These are phyloP conservation scores for Osedax fenrisi DNA, from an alignment of 2,888 invertebrate genomes.

Conservation along the genomic window DNA sequence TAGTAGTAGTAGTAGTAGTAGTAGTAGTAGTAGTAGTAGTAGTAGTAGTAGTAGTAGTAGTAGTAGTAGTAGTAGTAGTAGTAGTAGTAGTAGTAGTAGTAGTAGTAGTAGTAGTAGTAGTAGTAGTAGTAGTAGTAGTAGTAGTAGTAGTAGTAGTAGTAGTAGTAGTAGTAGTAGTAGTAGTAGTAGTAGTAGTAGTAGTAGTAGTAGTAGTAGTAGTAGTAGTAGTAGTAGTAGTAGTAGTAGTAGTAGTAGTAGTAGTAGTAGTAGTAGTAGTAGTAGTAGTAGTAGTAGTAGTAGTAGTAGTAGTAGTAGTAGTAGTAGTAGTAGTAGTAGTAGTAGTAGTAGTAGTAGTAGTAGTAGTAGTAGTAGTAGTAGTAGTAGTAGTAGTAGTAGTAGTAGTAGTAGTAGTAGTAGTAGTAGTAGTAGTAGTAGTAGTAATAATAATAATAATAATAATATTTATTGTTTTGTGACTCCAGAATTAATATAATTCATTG, in stretches of 20 bases:
- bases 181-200: not conserved
- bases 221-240: not conserved
- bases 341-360: not conserved
- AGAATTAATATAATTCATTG: too few species aligned
- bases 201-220: not conserved
- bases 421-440: not conserved
- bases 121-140: not conserved
- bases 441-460: not conserved
- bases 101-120: not conserved
- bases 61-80: not conserved
- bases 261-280: not conserved
- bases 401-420: not conserved
- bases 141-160: not conserved
- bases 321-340: not conserved
- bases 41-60: not conserved
- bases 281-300: not conserved
- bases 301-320: not conserved
- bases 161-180: not conserved
- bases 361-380: not conserved
- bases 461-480: too few species aligned
- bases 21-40: not conserved
- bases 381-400: not conserved
- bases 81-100: not conserved
- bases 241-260: not conserved
- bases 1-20: not conserved